Evolutionary conservation across 2,797 vertebrate species (phyloP).

Genomic region (Staurois parvus): DNA sequence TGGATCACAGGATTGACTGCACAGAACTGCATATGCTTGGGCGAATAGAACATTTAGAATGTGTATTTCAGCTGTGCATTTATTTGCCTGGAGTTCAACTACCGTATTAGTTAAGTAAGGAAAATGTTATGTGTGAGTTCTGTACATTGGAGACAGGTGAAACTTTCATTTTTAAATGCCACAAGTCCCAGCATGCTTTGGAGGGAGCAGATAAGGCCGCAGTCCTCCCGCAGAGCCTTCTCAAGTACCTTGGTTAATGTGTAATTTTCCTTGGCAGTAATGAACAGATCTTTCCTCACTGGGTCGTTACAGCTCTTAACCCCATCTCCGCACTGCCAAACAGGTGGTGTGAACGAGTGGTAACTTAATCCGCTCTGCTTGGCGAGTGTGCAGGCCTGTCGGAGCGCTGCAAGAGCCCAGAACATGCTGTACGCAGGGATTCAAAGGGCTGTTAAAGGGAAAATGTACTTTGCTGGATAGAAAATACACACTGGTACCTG

Average conservation of each 20-base stretch:
- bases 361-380: conserved; percentile 17
- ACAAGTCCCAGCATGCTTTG: not conserved
- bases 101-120: too few relatives aligned
- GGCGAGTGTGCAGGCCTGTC: not conserved
- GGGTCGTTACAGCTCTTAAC: conserved; percentile 21
- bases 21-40: too few relatives aligned
- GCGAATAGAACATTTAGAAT: too few relatives aligned
- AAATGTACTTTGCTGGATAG: too few relatives aligned
- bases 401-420: not conserved
- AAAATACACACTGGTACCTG: too few relatives aligned
- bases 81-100: too few relatives aligned
- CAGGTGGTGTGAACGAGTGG: not conserved
- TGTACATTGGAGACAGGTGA: too few relatives aligned
- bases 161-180: too few relatives aligned
- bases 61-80: too few relatives aligned
- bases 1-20: too few relatives aligned
- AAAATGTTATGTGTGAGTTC: too few relatives aligned
- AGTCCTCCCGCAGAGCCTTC: not conserved
- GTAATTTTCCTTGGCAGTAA: conserved; percentile 7
- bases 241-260: not conserved
- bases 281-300: not conserved
- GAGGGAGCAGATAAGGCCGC: not conserved
- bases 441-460: not conserved
- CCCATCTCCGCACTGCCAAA: not conserved
- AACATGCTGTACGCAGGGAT: not conserved